Evolutionary conservation across 2,888 invertebrate genomes (phyloP).

Genomic region (Drosophila dives): DNA sequence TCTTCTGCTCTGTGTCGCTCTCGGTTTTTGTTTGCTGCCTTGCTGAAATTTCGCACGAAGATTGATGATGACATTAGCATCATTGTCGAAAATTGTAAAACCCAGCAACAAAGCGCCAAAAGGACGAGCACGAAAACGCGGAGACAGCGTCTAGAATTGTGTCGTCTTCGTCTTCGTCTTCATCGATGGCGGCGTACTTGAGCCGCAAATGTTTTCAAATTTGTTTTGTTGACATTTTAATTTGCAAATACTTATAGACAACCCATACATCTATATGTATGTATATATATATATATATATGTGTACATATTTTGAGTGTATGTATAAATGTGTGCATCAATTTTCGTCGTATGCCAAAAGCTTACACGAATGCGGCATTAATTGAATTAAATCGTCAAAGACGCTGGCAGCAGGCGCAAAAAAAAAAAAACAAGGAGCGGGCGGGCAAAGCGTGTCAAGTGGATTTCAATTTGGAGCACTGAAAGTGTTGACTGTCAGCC

Average conservation of each 20-base stretch:
- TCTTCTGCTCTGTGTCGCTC: constrained; percentile 17
- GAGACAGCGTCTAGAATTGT: constrained; percentile 43
- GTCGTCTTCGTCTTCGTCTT: constrained; percentile 35
- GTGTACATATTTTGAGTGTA: constrained; percentile 6
- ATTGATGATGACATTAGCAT: constrained; percentile 85
- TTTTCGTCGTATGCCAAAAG: constrained; percentile 62
- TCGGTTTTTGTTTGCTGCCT: constrained; percentile 39
- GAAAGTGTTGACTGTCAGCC: constrained; percentile 78
- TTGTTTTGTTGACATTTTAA: constrained; percentile 83
- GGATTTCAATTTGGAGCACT: constrained; percentile 68
- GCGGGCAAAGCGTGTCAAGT: constrained; percentile 66
- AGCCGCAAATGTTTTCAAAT: constrained; percentile 76
- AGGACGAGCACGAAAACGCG: constrained; percentile 50
- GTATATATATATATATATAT: constrained; percentile 1
- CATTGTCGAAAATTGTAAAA: constrained; percentile 78
- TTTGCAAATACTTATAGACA: constrained; percentile 74
- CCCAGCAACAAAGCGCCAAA: constrained; percentile 58
- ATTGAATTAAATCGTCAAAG: constrained; percentile 77
- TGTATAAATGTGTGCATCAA: constrained; percentile 51
- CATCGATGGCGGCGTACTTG: constrained; percentile 28
- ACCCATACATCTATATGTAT: constrained; percentile 7
- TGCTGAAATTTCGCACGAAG: constrained; percentile 73
- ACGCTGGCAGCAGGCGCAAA: constrained; percentile 34
- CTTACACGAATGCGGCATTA: constrained; percentile 65
- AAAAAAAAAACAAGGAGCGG: constrained; percentile 20